Conservation (phyloP, 2,888 invertebrate genomes). For the Cantharis rustica region DNA sequence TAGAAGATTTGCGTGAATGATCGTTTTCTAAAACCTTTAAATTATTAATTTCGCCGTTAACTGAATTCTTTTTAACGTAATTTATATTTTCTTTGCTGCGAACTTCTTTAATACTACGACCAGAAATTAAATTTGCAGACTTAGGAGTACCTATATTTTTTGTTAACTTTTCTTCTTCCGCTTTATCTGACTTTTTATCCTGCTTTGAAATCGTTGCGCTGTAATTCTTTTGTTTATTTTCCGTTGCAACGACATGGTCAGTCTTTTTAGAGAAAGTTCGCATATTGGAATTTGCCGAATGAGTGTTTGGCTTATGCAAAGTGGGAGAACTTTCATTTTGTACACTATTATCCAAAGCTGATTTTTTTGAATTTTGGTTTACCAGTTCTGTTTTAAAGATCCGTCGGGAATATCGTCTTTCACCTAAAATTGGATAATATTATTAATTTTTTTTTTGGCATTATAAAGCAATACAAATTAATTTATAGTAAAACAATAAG, state of each 20-base stretch:
- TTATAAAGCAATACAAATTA: no score
- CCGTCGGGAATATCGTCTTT: neutral
- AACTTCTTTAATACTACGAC: neutral
- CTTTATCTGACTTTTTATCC: constrained; percentile 25
- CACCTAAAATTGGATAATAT: neutral
- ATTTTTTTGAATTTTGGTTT: neutral
- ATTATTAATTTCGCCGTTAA: constrained; percentile 7
- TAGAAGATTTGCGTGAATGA: constrained; percentile 30
- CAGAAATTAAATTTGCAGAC: neutral
- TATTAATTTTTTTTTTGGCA: neutral
- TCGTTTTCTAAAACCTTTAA: neutral
- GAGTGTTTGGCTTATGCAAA: neutral
- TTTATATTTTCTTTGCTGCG: neutral
- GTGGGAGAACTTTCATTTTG: neutral
- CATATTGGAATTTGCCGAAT: neutral
- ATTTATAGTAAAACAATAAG: no score
- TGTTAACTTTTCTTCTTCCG: neutral
- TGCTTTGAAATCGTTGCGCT: constrained; percentile 31
- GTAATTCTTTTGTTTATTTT: neutral
- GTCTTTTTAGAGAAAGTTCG: constrained; percentile 38
- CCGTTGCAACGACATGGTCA: constrained; percentile 33
- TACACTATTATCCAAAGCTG: neutral
- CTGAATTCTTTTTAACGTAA: neutral
- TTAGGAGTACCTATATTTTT: neutral
- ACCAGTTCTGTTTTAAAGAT: neutral